Conservation (phyloP, 1,140 invertebrate species). For the Bombus haemorrhoidalis region DNA sequence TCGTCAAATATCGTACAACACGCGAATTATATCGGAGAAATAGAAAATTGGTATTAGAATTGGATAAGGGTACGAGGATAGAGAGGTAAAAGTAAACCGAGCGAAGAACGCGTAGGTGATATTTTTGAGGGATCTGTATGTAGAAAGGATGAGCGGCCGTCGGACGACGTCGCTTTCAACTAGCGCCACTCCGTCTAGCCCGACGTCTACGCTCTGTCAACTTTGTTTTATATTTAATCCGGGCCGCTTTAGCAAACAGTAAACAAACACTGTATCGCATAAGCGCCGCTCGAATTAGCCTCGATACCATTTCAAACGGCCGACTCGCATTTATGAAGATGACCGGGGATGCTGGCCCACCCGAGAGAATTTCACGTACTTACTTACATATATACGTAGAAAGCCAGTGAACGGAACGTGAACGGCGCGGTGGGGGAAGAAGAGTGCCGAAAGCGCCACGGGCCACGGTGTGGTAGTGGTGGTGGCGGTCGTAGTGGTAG, state of each 20-base stretch:
- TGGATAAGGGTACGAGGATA: background rate
- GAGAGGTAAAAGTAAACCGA: background rate
- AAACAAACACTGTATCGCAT: slow-evolving; percentile 82
- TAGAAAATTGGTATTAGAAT: no score
- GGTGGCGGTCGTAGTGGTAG: slow-evolving; percentile 2
- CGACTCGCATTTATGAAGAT: slow-evolving; percentile 81
- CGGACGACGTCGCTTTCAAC: slow-evolving; percentile 47
- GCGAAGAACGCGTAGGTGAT: background rate
- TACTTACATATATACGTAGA: slow-evolving; percentile 41
- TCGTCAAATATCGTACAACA: background rate
- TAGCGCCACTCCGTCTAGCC: slow-evolving; percentile 82
- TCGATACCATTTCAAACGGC: slow-evolving; percentile 81
- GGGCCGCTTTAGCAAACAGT: slow-evolving; percentile 81
- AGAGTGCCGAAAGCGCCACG: slow-evolving; percentile 5
- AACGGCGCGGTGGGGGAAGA: background rate
- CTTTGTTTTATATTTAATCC: slow-evolving; percentile 82
- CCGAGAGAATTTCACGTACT: slow-evolving; percentile 65
- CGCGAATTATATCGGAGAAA: background rate
- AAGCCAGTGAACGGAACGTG: slow-evolving; percentile 25
- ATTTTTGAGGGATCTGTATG: background rate
- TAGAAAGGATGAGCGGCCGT: slow-evolving; percentile 36
- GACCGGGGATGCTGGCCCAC: slow-evolving; percentile 78
- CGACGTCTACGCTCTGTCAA: slow-evolving; percentile 78
- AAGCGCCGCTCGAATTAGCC: slow-evolving; percentile 81
- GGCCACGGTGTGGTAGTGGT: background rate